A percentile compares a stretch with the other conserved stretches of the same genome.
These are phyloP conservation scores for Osedax fenrisi DNA, from an alignment of 2,888 invertebrate genomes.

Conservation along the genomic window DNA sequence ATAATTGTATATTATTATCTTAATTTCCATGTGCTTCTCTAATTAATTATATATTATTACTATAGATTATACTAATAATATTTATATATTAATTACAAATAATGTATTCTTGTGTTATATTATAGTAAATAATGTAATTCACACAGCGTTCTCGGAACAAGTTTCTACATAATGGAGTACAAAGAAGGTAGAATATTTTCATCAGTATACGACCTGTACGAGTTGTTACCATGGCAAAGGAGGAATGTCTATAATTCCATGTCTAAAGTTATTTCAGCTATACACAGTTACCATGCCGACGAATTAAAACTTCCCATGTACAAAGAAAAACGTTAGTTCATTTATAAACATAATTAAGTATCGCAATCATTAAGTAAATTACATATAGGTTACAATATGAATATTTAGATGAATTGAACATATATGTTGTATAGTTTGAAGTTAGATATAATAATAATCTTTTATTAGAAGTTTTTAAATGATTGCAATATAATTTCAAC, in stretches of 20 bases:
- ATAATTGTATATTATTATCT: background rate
- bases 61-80: background rate
- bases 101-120: background rate
- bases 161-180: conserved; percentile 52
- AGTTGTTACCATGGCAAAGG: background rate
- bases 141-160: conserved; percentile 49
- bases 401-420: no score
- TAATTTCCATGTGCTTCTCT: background rate
- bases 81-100: background rate
- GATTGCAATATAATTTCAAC: no score
- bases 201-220: background rate
- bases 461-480: no score
- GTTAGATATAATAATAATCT: no score
- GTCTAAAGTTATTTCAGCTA: background rate
- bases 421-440: no score
- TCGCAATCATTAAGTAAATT: no score
- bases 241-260: background rate
- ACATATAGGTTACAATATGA: no score
- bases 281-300: background rate
- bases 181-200: conserved; percentile 47
- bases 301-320: background rate
- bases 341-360: no score
- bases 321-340: background rate
- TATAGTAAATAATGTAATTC: background rate
- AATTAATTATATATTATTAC: background rate